Evolutionary conservation across 2,888 invertebrate genomes (phyloP).

Genomic region (Oscheius onirici): DNA sequence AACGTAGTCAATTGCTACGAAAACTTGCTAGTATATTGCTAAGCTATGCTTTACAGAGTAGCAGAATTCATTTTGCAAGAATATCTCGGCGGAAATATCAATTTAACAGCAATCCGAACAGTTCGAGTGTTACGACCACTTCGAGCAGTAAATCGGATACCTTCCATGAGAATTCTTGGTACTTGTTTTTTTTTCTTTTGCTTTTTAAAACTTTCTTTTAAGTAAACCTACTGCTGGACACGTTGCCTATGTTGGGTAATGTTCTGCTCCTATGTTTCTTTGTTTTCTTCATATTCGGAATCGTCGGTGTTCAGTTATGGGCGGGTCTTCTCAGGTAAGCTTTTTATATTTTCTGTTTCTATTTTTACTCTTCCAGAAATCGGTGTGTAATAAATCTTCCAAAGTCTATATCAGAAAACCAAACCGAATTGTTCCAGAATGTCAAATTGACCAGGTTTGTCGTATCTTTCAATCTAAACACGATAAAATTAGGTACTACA

Average conservation of each 20-base stretch:
- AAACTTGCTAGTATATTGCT: too few species aligned
- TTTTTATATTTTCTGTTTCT: slow-evolving; percentile 79
- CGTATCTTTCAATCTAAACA: not conserved
- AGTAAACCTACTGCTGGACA: slow-evolving; percentile 97
- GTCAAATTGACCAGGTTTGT: slow-evolving; percentile 62
- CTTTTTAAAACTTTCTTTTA: slow-evolving; percentile 72
- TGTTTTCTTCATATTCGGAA: slow-evolving; percentile 99
- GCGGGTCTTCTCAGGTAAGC: slow-evolving; percentile 94
- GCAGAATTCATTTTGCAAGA: slow-evolving; percentile 79
- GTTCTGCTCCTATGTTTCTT: slow-evolving; percentile 96
- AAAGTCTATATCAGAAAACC: slow-evolving; percentile 51
- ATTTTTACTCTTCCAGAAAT: slow-evolving; percentile 53
- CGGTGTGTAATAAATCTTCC: slow-evolving; percentile 70
- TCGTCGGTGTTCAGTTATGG: slow-evolving; percentile 99
- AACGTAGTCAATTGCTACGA: too few species aligned
- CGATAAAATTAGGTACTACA: slow-evolving; percentile 64
- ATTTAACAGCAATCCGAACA: slow-evolving; percentile 95
- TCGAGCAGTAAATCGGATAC: slow-evolving; percentile 98
- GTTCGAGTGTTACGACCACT: slow-evolving; percentile 95
- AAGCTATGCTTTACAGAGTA: slow-evolving; percentile 71
- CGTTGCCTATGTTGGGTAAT: slow-evolving; percentile 98
- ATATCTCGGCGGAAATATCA: slow-evolving; percentile 89
- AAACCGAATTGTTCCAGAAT: slow-evolving; percentile 57
- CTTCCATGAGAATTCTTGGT: slow-evolving; percentile 79
- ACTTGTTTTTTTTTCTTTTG: not conserved